Evolutionary conservation across 2,113 vertebrate genomes (phyloP).

Genomic region (Oceanodroma tethys): DNA sequence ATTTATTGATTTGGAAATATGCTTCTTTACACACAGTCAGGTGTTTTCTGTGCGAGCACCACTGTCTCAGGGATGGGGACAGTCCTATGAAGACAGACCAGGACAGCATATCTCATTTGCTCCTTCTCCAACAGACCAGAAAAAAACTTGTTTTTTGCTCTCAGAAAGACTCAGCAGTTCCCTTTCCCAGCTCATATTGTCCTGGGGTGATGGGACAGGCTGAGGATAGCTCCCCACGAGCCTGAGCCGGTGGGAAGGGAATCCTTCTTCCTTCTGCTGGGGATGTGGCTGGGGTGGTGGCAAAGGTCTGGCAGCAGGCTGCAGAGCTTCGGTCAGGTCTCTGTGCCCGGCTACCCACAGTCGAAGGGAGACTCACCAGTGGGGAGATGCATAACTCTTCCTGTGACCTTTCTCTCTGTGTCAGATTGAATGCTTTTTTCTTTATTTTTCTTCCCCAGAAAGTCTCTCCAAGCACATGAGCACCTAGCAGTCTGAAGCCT

Average conservation of each 20-base stretch:
- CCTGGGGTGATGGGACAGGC: not conserved
- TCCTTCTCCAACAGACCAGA: not conserved
- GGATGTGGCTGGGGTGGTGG: not conserved
- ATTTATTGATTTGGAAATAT: not conserved
- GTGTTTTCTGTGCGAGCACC: rapidly evolving
- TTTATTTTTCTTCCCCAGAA: not conserved
- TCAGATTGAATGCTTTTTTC: not conserved
- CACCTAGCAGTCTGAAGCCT: not conserved
- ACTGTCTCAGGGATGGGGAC: not conserved
- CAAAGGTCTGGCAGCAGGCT: not conserved
- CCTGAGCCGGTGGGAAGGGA: not conserved
- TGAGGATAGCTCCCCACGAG: rapidly evolving
- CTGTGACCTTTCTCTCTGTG: not conserved
- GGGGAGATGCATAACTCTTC: not conserved
- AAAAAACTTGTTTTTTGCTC: not conserved
- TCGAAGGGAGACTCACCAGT: not conserved
- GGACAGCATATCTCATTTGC: not conserved
- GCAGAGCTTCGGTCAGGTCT: not conserved
- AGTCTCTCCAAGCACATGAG: not conserved
- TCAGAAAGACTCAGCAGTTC: not conserved
- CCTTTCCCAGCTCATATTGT: not conserved
- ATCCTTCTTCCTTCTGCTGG: not conserved
- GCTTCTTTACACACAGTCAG: not conserved
- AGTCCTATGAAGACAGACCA: not conserved
- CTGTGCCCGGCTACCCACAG: not conserved